A percentile compares a stretch with the other conserved stretches of the same genome.
These are phyloP conservation scores for Bibio marci DNA, from an alignment of 2,888 invertebrate genomes.

Conservation along the genomic window DNA sequence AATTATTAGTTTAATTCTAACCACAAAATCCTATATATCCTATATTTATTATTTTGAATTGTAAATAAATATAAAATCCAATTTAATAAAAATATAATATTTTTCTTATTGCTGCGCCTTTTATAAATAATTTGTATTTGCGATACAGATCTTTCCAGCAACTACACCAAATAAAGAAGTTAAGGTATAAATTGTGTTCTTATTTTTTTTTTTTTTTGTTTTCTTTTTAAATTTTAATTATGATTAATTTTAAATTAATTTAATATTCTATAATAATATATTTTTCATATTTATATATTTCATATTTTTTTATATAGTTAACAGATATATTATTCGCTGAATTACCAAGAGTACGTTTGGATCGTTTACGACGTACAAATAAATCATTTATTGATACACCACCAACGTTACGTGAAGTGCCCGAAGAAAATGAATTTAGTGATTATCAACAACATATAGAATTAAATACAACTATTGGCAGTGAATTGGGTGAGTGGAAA, in stretches of 20 bases:
- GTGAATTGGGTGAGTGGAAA: conserved; percentile 27
- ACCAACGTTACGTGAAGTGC: conserved; percentile 42
- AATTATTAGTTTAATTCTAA: no score
- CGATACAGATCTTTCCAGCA: conserved; percentile 30
- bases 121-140: no score
- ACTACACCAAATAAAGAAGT: conserved; percentile 31
- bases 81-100: no score
- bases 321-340: conserved; percentile 28
- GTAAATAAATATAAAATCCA: no score
- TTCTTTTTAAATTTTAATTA: neutral
- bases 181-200: conserved; percentile 15
- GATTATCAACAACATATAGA: conserved; percentile 18
- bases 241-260: neutral
- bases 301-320: conserved; percentile 16
- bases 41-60: no score
- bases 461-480: conserved; percentile 27
- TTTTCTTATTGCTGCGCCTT: no score
- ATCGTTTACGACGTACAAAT: conserved; percentile 40
- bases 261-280: neutral
- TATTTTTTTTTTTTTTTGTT: neutral
- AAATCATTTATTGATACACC: conserved; percentile 36
- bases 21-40: no score
- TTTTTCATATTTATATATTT: neutral
- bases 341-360: conserved; percentile 44
- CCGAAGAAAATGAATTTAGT: conserved; percentile 29